Evolutionary conservation across 2,113 vertebrate genomes (phyloP), one percentile per base, ranked within the genome.

Genomic region (Osmerus mordax): DNA sequence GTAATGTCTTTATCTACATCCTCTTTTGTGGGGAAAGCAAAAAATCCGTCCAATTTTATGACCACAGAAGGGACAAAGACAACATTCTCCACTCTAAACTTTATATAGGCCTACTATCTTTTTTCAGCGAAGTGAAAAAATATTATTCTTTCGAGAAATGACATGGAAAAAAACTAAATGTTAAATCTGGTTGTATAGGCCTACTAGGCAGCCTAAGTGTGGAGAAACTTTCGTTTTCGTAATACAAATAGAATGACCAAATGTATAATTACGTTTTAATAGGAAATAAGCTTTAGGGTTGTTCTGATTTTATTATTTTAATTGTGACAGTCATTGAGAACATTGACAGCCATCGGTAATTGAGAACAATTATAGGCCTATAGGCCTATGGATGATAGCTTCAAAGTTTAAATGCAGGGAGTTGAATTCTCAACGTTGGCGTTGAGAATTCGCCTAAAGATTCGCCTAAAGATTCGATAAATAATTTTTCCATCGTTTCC

Each of bases 1-100:
- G 86, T 86, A 62, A 79, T 80, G 75, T 54, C 79, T 79, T 70
- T 56, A 83, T 60, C 36, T 29, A 78, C 62, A 56, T 81, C 65
- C 51, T 66, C 65, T 63, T 69, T 51, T 12, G 47, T 66, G 58
- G 63, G 11, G 36, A 65, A 68, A 47, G 11, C n/a, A 36, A 21
- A 21, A 70, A 51, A 70, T 52, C 51, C 53, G 58, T 62, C 23
- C n/a, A 18, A 70, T 71, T 28, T 25, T 21, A 65, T 59, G 62
- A 56, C 78, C 73, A 74, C 78, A 81, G 66, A 79, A 69, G 76
- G 81, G 74, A 71, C 63, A 29, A 56, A 29, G 18, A 63, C 0
- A n/a, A 64, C 9, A 14, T 64, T 18, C 29, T 18, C 61, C 61
- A 64, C 19, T 21, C 64, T 51, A 14, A 14, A 19, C 4, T 28